These are phyloP conservation scores for Nothocercus julius DNA, from an alignment of 2,113 vertebrate species.

Conservation along the genomic window DNA sequence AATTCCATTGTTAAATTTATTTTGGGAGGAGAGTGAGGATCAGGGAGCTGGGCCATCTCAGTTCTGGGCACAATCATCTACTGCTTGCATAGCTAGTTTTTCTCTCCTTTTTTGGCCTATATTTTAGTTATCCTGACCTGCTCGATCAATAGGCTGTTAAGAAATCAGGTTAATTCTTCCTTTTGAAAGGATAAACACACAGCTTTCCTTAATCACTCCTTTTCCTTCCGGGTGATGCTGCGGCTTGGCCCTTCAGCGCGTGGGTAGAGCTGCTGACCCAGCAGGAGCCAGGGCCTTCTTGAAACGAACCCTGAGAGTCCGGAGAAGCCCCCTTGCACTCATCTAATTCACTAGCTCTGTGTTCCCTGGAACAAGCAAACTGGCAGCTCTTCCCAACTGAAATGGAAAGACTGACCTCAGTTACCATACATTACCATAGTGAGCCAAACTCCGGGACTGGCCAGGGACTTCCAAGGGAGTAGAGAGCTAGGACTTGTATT, in stretches of 20 bases:
- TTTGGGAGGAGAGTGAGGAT: not conserved
- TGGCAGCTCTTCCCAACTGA: constrained; percentile 40
- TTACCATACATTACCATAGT: constrained; percentile 16
- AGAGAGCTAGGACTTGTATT: not conserved
- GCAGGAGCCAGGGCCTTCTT: constrained; percentile 50
- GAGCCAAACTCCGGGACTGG: constrained; percentile 11
- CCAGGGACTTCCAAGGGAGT: constrained; percentile 24
- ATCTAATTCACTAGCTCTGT: constrained; percentile 50
- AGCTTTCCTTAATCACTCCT: not conserved
- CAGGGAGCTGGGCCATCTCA: not conserved
- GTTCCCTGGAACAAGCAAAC: constrained; percentile 48
- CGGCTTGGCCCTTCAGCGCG: constrained; percentile 52
- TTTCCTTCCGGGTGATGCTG: constrained; percentile 20
- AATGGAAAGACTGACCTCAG: constrained; percentile 42
- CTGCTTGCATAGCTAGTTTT: not conserved
- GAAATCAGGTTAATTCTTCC: constrained; percentile 39
- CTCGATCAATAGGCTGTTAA: not conserved
- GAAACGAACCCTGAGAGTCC: constrained; percentile 59
- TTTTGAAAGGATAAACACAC: constrained; percentile 24
- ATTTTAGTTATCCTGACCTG: constrained; percentile 16
- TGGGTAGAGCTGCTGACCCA: constrained; percentile 55
- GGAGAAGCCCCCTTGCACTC: constrained; percentile 54
- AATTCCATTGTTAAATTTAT: not conserved
- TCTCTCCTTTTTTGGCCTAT: not conserved
- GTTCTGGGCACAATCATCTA: not conserved